These are phyloP conservation scores for Eufriesea mexicana DNA, from an alignment of 1,140 invertebrate genomes.

Conservation along the genomic window DNA sequence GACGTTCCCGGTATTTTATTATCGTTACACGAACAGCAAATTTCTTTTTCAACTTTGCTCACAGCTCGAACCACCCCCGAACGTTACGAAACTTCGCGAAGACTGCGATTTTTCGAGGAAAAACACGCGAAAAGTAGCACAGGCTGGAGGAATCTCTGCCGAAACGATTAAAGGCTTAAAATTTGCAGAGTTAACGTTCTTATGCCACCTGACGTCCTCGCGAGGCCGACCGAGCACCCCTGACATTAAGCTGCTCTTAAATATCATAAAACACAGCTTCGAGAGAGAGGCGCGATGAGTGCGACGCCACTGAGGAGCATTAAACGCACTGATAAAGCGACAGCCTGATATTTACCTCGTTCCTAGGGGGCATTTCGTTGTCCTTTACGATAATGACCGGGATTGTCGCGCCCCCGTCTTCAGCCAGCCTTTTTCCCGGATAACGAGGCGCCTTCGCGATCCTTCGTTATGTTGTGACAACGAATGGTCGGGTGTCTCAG, in stretches of 20 bases:
- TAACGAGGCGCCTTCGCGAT: conserved; percentile 2
- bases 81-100: too few species aligned
- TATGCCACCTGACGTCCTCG: too few species aligned
- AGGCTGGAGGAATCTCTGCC: too few species aligned
- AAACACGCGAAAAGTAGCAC: too few species aligned
- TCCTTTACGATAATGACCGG: conserved; percentile 43
- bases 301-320: not conserved
- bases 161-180: not conserved
- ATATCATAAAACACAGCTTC: not conserved
- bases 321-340: not conserved
- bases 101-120: too few species aligned
- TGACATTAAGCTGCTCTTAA: not conserved
- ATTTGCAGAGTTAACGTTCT: not conserved
- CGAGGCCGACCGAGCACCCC: too few species aligned
- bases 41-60: too few species aligned
- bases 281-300: not conserved
- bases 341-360: conserved; percentile 5
- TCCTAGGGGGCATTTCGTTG: not conserved
- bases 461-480: conserved; percentile 28
- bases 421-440: not conserved
- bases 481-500: not conserved
- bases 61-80: too few species aligned
- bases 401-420: not conserved
- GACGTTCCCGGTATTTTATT: not conserved
- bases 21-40: not conserved